Base-by-base conservation (phyloP, 2,113 vertebrate genomes). In the Bostrychus sinensis region DNA sequence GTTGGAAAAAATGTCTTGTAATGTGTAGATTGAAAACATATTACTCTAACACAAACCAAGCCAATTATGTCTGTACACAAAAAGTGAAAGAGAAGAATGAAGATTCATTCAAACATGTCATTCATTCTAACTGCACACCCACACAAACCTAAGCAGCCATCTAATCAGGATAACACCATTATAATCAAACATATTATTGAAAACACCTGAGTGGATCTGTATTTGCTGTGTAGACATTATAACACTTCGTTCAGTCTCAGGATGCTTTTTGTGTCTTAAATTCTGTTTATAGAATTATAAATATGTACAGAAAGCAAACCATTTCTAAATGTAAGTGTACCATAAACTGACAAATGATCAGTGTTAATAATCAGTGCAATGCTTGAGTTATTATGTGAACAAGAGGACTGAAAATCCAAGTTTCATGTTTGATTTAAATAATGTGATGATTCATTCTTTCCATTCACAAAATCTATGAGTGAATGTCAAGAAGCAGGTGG, bases 401-500 rank as follows among this genome's bases (percentile, higher is more conserved):
- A 51, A 28, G 4, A 28, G 8, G 22, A 2, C 14, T 12, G 25
- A 48, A 23, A 22, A 5, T 45, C 19, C 10, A 25, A 14, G 20
- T 13, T 22, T 11, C 13, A 48, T 7, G 16, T 34, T 8, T 17
- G n/a, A 4, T 51, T 51, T 51, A n/a, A n/a, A 51, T 30, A 30
- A 39, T 23, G 45, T 25, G 0, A 1, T 57, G 66, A 65, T 42
- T 77, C 54, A 50, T 38, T 17, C 30, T 43, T 66, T 69, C 42
- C 37, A 28, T 75, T 70, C 63, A 54, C 22, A 16, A 19, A 45
- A 46, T 64, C 25, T 4, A n/a, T n/a, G 53, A 9, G 43, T 55
- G 28, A 54, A 38, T 38, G 25, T 67, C 62, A 34, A 62, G 71
- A 70, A 75, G 72, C 77, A 72, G 77, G 77, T 76, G 77, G 67